Evolutionary conservation across 2,113 vertebrate genomes (phyloP), one percentile per base, ranked within the genome.

Genomic region (Pterophyllum scalare): DNA sequence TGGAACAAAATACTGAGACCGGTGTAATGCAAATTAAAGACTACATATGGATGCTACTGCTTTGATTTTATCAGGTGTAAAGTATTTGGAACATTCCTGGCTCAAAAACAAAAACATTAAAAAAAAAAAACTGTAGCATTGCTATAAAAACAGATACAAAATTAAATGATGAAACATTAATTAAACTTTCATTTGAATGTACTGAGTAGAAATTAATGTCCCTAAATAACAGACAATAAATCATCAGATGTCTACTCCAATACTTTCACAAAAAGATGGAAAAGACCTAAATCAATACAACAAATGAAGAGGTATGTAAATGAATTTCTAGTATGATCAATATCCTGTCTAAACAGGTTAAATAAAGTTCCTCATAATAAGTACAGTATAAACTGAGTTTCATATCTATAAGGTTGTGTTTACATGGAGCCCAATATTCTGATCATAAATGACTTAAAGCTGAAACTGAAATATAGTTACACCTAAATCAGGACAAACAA

Each of bases 201-300:
- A 52, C 24, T 7, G 24, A 28, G 43, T 20, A 46, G 22, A 26
- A 46, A 4, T 67, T 49, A 28, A 28, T 31, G 24, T 38, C 65
- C 24, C 1, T 49, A 26, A 70, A 43, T 46, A 52, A 43, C 19
- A 72, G 43, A 70, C 17, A 72, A 40, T 52, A 72, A 70, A 70
- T 70, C 17, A 8, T 72, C 17, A 72, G 52, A 72, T 72, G 46
- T 26, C 65, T 72, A 72, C 10, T 70, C 65, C 65, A 49, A 70
- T 24, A 52, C 43, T 31, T 31, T 28, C 24, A 70, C 65, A 31
- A 52, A 38, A 70, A 22, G 65, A 70, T 13, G 17, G 24, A 70
- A 70, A 70, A 49, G 24, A 52, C 19, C 43, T 20, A 70, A 70
- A 70, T 70, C 65, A 49, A 72, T 72, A 72, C 26, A 72, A 72